Conservation (phyloP, 2,113 vertebrate genomes). For the Lipotes vexillifer region DNA sequence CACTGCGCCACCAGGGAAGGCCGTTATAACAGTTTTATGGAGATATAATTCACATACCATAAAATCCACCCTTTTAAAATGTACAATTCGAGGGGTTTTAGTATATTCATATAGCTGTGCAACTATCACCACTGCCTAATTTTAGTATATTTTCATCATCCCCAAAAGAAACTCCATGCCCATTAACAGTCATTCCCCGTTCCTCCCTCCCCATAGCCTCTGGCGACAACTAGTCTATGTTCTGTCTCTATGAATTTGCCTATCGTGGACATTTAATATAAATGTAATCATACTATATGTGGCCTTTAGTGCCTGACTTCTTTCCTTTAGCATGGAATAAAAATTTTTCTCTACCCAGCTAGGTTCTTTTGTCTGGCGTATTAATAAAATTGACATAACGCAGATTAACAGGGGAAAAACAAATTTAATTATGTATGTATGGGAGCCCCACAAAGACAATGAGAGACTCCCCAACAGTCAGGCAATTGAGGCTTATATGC, state of each 20-base stretch:
- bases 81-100: background rate
- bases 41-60: conserved; percentile 18
- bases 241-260: background rate
- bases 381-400: background rate
- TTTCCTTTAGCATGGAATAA: background rate
- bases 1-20: too few species aligned
- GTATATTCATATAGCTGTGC: background rate
- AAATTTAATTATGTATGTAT: background rate
- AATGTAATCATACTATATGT: background rate
- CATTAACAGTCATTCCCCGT: background rate
- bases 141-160: background rate
- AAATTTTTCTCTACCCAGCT: background rate
- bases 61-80: conserved; percentile 21
- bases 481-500: background rate
- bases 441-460: background rate
- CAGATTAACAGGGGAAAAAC: background rate
- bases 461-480: background rate
- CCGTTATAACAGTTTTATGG: conserved; percentile 31
- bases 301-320: background rate
- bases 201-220: background rate
- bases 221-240: background rate
- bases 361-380: background rate
- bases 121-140: background rate
- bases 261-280: background rate
- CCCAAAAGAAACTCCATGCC: background rate